Conservation (phyloP, 2,888 invertebrate species). For the Melieria picta region DNA sequence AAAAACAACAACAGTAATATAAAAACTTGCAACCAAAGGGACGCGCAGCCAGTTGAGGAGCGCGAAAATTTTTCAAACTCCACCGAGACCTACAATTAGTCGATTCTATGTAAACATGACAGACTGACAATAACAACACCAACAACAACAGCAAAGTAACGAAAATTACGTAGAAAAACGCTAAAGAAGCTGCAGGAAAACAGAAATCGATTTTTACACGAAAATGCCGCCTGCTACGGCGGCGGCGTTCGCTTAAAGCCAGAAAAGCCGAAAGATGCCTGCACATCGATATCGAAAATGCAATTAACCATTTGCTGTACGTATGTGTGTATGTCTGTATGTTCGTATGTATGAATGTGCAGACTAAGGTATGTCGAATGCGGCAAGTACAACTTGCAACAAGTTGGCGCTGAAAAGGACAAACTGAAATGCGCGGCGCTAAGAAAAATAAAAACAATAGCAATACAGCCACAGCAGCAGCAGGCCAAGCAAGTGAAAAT, state of each 20-base stretch:
- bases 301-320: slow-evolving; percentile 59
- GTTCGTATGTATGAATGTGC: not conserved
- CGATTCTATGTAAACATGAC: slow-evolving; percentile 52
- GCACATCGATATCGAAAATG: slow-evolving; percentile 64
- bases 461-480: no score
- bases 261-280: slow-evolving; percentile 52
- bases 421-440: no score
- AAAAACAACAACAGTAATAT: not conserved
- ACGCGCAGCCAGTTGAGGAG: slow-evolving; percentile 15
- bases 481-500: no score
- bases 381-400: no score
- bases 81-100: slow-evolving; percentile 54
- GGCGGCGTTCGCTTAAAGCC: slow-evolving; percentile 42
- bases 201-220: slow-evolving; percentile 40
- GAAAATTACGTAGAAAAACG: slow-evolving; percentile 51
- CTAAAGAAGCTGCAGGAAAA: slow-evolving; percentile 22
- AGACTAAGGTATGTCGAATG: not conserved
- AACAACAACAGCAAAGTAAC: slow-evolving; percentile 40
- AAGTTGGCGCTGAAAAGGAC: no score
- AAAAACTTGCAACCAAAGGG: not conserved
- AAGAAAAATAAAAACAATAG: no score
- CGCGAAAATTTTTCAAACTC: slow-evolving; percentile 21
- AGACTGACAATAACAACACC: slow-evolving; percentile 1
- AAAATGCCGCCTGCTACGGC: slow-evolving; percentile 21
- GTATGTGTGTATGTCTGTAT: not conserved